These are phyloP conservation scores for Anabacerthia variegaticeps DNA, from an alignment of 2,797 vertebrate species.

Conservation along the genomic window DNA sequence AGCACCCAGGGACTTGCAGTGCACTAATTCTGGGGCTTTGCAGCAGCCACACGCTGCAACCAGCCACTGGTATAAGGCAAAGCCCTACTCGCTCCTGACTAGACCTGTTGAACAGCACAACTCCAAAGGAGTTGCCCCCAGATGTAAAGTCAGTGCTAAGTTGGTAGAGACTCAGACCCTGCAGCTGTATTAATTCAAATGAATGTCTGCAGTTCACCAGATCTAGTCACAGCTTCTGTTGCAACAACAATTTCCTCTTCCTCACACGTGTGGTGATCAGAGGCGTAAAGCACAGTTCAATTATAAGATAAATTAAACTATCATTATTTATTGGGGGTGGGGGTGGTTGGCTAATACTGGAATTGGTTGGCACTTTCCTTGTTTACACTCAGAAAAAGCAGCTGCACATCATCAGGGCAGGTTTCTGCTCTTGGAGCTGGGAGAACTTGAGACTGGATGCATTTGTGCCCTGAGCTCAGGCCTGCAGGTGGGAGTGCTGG, in stretches of 20 bases:
- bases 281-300: neutral
- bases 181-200: neutral
- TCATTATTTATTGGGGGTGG: neutral
- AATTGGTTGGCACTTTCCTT: neutral
- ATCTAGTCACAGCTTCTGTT: neutral
- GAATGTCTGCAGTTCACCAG: neutral
- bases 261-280: neutral
- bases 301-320: neutral
- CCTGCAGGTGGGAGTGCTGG: neutral
- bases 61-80: neutral
- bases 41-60: neutral
- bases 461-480: neutral
- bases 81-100: neutral
- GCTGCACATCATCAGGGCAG: neutral
- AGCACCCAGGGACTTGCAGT: neutral
- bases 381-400: neutral
- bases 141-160: neutral
- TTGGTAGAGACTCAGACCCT: neutral
- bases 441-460: neutral
- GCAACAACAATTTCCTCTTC: neutral
- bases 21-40: neutral
- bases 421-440: neutral
- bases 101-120: rapidly evolving
- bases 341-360: neutral
- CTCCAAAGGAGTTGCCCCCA: neutral